Conservation (phyloP, 2,797 vertebrate genomes). For the Sandelia bainsii region DNA sequence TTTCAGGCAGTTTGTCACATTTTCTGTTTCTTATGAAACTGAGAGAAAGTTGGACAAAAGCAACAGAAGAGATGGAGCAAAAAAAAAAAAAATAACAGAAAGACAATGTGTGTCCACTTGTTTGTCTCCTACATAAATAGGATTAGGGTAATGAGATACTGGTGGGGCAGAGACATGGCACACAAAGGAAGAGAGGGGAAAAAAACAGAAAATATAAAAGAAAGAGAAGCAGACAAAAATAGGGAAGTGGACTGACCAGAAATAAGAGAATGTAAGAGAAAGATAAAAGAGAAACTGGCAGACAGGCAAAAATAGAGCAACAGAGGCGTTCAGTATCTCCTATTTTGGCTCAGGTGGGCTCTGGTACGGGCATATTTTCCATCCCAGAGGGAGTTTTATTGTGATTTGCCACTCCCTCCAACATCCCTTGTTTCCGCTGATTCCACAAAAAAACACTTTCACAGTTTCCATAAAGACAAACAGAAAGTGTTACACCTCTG, state of each 20-base stretch:
- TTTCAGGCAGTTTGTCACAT: not conserved
- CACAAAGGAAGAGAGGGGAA: constrained; percentile 50
- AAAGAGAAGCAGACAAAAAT: constrained; percentile 42
- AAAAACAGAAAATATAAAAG: constrained; percentile 29
- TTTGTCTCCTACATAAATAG: constrained; percentile 55
- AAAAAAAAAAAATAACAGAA: not conserved
- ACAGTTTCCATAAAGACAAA: constrained; percentile 59
- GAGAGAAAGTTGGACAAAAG: not conserved
- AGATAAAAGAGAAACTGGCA: constrained; percentile 44
- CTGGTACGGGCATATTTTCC: constrained; percentile 64
- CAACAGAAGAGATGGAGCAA: not conserved
- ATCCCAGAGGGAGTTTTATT: constrained; percentile 57
- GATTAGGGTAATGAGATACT: constrained; percentile 72
- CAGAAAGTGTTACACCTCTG: constrained; percentile 18
- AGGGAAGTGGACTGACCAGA: constrained; percentile 48
- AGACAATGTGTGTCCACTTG: constrained; percentile 30
- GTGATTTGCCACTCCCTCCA: constrained; percentile 61
- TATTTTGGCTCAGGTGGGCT: constrained; percentile 56
- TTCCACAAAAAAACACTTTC: constrained; percentile 44
- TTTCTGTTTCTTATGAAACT: not conserved
- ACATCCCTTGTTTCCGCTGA: constrained; percentile 59
- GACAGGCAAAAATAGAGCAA: constrained; percentile 20
- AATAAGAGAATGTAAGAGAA: constrained; percentile 33
- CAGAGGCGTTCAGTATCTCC: constrained; percentile 33
- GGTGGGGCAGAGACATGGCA: constrained; percentile 44